Conservation (phyloP, 2,888 invertebrate genomes). For the Synergus japonicus region DNA sequence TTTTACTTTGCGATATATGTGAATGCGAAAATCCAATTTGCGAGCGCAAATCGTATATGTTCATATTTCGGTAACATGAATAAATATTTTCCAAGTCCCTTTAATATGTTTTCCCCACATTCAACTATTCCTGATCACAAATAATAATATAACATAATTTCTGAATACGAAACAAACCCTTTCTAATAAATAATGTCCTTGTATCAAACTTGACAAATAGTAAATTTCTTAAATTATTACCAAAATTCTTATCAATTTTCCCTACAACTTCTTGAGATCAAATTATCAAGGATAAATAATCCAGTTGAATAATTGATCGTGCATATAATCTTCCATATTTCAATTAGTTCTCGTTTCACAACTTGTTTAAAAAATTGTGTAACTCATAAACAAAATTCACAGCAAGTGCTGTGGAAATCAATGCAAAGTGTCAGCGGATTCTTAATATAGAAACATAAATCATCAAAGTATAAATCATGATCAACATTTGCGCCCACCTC, state of each 20-base stretch:
- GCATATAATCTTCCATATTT: not conserved
- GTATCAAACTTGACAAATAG: no score
- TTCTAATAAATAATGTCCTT: no score
- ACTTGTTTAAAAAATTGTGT: slow-evolving; percentile 1
- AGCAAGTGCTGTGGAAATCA: not conserved
- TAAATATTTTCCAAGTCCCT: not conserved
- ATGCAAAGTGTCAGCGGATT: slow-evolving; percentile 28
- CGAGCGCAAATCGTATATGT: not conserved
- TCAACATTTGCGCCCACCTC: not conserved
- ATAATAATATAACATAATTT: not conserved
- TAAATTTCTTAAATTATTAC: not conserved
- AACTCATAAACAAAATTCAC: not conserved
- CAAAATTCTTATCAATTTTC: not conserved
- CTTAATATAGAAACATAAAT: not conserved
- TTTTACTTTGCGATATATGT: not conserved
- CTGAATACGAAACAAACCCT: not conserved
- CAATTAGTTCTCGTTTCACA: not conserved
- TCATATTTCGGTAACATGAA: not conserved
- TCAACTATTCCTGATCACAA: not conserved
- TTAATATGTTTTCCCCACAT: not conserved
- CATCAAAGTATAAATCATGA: not conserved
- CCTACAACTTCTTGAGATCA: not conserved
- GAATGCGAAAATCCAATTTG: not conserved
- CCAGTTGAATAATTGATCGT: not conserved
- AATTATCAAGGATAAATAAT: not conserved